Conservation (phyloP, 2,113 vertebrate species). For the Fregetta grallaria region DNA sequence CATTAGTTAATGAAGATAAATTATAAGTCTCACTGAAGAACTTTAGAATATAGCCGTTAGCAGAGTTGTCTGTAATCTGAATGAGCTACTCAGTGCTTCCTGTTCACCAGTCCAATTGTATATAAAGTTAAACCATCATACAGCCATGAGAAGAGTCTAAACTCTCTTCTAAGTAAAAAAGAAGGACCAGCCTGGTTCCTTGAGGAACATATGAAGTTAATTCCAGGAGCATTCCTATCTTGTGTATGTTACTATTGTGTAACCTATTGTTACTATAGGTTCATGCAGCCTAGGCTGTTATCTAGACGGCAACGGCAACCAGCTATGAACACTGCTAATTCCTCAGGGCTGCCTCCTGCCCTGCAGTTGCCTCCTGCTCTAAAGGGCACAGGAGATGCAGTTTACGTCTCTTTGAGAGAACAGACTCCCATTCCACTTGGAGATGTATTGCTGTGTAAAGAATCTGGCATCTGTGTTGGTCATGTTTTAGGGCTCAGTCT, state of each 20-base stretch:
- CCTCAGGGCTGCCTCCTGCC: background rate
- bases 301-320: background rate
- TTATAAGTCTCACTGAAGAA: background rate
- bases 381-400: background rate
- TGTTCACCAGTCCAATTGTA: background rate
- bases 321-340: accelerated
- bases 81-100: accelerated
- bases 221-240: background rate
- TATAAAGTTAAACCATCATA: background rate
- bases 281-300: background rate
- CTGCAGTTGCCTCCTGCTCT: background rate
- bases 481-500: background rate
- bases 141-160: background rate
- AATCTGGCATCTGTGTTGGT: background rate
- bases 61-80: background rate
- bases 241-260: background rate
- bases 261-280: no score
- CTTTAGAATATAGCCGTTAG: background rate
- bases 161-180: background rate
- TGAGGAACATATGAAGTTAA: background rate
- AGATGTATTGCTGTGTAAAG: background rate
- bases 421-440: background rate
- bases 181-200: background rate
- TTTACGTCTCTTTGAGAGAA: background rate
- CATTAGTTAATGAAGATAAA: background rate